Evolutionary conservation across 2,113 vertebrate species (phyloP).

Genomic region (Bubo scandiacus): DNA sequence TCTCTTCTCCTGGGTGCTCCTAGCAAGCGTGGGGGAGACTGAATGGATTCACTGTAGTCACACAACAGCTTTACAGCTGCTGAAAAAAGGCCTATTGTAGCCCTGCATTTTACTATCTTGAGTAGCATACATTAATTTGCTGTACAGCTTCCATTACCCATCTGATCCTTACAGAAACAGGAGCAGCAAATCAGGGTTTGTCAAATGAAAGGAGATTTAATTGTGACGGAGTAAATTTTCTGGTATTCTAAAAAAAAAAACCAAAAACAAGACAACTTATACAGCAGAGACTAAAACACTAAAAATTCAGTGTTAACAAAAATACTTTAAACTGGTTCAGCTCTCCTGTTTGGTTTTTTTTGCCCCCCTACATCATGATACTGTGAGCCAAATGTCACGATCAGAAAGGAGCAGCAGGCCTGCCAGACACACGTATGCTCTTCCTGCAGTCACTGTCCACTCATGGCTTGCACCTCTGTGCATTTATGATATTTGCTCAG

Average conservation of each 20-base stretch:
- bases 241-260: background rate
- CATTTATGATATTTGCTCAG: background rate
- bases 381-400: background rate
- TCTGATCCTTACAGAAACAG: slow-evolving; percentile 44
- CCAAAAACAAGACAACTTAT: background rate
- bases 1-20: slow-evolving; percentile 14
- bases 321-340: background rate
- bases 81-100: slow-evolving; percentile 12
- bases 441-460: background rate
- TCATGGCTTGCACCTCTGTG: background rate
- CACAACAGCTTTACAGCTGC: slow-evolving; percentile 14
- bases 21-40: slow-evolving; percentile 28
- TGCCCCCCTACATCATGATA: background rate
- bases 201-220: background rate
- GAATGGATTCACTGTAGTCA: slow-evolving; percentile 31
- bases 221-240: background rate
- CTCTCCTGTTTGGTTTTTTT: background rate
- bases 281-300: background rate
- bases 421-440: accelerated
- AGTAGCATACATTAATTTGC: slow-evolving; percentile 60
- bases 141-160: slow-evolving; percentile 48
- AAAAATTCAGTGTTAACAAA: background rate
- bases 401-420: background rate
- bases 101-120: background rate
- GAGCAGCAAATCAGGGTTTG: background rate